Base-by-base conservation (phyloP, 2,888 invertebrate genomes). In the Pyrgus malvae region DNA sequence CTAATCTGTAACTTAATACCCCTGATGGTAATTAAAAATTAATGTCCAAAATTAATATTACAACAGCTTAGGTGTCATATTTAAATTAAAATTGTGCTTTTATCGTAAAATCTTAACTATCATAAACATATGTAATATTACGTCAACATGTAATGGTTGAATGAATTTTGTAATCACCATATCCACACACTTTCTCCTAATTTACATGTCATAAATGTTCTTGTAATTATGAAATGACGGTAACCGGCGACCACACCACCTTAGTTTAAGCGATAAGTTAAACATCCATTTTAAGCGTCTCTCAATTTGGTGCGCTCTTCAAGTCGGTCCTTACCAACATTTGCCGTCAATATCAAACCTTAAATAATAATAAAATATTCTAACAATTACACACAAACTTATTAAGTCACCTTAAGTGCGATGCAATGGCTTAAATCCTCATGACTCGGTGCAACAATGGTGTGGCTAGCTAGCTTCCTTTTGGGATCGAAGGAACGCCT, bases 131-230 rank as follows among this genome's bases (percentile, higher is more conserved):
- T 45, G 45, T 33, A 21, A 21, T 16, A 45, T 27, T 27, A 9
- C 14, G 25, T 14, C 14, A 12, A 12, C 9, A 5, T 4, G 27
- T 27, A 42, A 42, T 11, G 25, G 2, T 4, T 44, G 49, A 51
- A 55, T 42, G 55, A 51, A 14, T 44, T 17, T 38, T 21, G 44
- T 41, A 45, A 17, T 17, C n/a, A 37, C 38, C 12, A 49, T 57
- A 42, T 14, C 54, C 48, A 57, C 49, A 53, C 56, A 62, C 58
- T 62, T 59, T 61, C 59, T 53, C 42, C 57, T 59, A 19, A 59
- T 59, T 55, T 44, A 33, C 58, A 57, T 58, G 49, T 14, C 14
- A 23, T 25, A 41, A 12, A 7, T 4, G 29, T 44, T 31, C 17
- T 33, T 21, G 33, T 45, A 45, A 45, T 45, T 45, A 33, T 45